phyloP scores from a whole-genome alignment of 2,888 invertebrate species.

The Drosophila yooni region DNA sequence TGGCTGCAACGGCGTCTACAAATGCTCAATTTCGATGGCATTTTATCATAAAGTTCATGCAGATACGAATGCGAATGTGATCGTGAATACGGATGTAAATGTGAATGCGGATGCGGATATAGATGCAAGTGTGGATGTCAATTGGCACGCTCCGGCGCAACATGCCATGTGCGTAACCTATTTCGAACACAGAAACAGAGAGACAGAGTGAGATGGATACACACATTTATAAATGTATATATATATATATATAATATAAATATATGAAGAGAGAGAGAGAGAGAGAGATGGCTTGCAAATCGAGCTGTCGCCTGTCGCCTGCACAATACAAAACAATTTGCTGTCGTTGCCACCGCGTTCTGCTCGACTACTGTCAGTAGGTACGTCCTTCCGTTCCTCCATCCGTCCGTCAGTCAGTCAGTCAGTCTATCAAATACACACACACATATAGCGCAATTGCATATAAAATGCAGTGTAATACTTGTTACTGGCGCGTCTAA shows the following conservation, averaged over 20 bases:
- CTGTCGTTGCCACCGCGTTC: constrained; percentile 49
- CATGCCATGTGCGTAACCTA: constrained; percentile 75
- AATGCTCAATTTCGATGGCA: constrained; percentile 51
- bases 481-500: constrained; percentile 69
- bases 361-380: constrained; percentile 28
- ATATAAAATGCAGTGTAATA: constrained; percentile 75
- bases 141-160: constrained; percentile 66
- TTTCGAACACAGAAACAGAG: constrained; percentile 49
- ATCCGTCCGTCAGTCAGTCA: constrained; percentile 49
- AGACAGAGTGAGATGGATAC: constrained; percentile 9
- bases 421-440: constrained; percentile 58
- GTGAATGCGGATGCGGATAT: constrained; percentile 29
- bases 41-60: constrained; percentile 53
- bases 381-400: constrained; percentile 50
- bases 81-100: constrained; percentile 15
- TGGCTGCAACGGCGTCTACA: constrained; percentile 27
- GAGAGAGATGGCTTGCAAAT: constrained; percentile 65
- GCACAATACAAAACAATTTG: constrained; percentile 79
- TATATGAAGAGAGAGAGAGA: background rate
- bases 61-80: constrained; percentile 16
- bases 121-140: constrained; percentile 44
- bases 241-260: background rate
- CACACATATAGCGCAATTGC: constrained; percentile 58
- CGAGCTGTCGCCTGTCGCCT: constrained; percentile 70
- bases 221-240: background rate